Base-by-base conservation (phyloP, 2,888 invertebrate genomes). In the Notocelia uddmanniana region DNA sequence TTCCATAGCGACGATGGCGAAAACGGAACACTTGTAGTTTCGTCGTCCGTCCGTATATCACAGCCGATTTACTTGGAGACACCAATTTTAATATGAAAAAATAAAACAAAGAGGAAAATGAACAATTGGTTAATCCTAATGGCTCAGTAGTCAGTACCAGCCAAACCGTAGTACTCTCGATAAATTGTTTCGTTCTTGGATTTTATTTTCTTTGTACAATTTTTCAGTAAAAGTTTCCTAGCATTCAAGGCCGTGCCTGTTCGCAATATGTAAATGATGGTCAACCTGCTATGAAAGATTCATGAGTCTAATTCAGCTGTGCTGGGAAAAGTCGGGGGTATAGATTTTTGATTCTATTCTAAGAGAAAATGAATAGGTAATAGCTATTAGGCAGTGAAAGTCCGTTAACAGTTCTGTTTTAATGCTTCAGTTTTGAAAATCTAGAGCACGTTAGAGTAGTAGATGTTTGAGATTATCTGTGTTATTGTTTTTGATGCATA, bases 221-320 rank as follows among this genome's bases (percentile, higher is more conserved):
- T 68, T 31, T 72, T 72, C 54, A 55, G 67, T 68, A 62, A 55
- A 60, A 71, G 66, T 67, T 72, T 57, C 67, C 11, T n/a, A 26
- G 55, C 54, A 54, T 55, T 50, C 48, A 8, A 68, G 50, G 55
- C 59, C 31, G 5, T 31, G 62, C 59, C 71, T 50, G 37, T 57
- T 55, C 73, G 74, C 78, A 77, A 79, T 83, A 83, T 82, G 80
- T 83, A 83, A 85, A 85, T 85, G 80, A 78, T 78, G 78, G 78
- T 76, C 76, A 75, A 80, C 76, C 74, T 76, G 69, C 76, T 59
- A 85, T 87, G 84, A 87, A 87, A 86, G 75, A 87, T 87, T 87
- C 86, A 87, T 85, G 84, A 85, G 77, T 70, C 79, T 75, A 77
- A 77, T 80, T 78, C 77, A 64, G 71, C 76, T 68, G 71, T 71